These are phyloP conservation scores for Sebastes trivittatus DNA, from an alignment of 2,797 vertebrate genomes.

Conservation along the genomic window DNA sequence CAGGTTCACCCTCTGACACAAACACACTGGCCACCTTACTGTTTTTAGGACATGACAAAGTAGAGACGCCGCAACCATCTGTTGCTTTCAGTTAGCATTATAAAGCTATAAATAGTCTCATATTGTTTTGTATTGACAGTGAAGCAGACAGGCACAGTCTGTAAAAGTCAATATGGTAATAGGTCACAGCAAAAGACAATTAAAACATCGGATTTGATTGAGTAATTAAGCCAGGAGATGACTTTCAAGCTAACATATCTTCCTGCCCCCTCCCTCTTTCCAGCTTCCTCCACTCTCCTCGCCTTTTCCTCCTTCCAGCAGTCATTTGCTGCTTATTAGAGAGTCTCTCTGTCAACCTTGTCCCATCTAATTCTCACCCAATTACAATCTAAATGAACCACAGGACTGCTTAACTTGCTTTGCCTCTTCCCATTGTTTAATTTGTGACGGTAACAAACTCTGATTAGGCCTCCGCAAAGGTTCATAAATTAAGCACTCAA, in stretches of 20 bases:
- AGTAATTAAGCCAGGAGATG: neutral
- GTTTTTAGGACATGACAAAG: neutral
- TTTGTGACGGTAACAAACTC: slow-evolving; percentile 77
- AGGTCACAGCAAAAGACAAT: neutral
- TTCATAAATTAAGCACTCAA: slow-evolving; percentile 73
- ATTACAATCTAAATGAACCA: slow-evolving; percentile 81
- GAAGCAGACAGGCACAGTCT: neutral
- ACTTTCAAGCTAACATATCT: slow-evolving; percentile 9
- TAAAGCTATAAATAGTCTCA: neutral
- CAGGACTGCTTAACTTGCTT: slow-evolving; percentile 71
- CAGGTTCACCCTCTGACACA: neutral
- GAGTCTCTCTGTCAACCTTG: slow-evolving; percentile 71
- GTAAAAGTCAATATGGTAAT: neutral
- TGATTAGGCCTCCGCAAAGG: slow-evolving; percentile 67
- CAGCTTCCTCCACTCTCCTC: neutral
- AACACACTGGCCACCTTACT: neutral
- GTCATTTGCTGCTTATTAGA: slow-evolving; percentile 70
- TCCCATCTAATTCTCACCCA: slow-evolving; percentile 77
- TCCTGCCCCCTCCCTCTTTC: neutral
- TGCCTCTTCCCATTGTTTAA: slow-evolving; percentile 77
- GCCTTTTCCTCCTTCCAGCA: slow-evolving; percentile 12
- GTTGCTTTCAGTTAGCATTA: neutral
- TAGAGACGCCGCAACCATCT: neutral
- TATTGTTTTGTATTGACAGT: neutral
- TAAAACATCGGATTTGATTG: neutral